Conservation (phyloP, 2,797 vertebrate genomes). For the Pseudopleuronectes americanus region DNA sequence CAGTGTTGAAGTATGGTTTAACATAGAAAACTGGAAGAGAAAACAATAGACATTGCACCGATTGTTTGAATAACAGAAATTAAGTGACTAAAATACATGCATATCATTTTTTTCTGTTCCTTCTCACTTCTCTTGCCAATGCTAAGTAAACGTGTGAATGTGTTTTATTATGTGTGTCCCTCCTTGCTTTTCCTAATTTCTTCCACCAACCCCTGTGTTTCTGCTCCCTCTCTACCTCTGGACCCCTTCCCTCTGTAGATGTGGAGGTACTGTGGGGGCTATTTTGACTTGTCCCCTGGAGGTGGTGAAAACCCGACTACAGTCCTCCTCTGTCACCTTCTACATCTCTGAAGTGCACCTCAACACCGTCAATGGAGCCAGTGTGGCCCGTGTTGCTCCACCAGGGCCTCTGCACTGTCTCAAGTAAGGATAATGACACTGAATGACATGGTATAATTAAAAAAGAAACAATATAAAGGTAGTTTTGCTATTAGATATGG, state of each 20-base stretch:
- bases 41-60: neutral
- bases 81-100: neutral
- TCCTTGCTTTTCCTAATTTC: neutral
- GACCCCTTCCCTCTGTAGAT: conserved; percentile 77
- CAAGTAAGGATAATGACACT: conserved; percentile 87
- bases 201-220: neutral
- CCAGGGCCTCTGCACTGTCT: conserved; percentile 97
- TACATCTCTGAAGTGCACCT: conserved; percentile 97
- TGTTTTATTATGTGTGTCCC: neutral
- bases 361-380: conserved; percentile 91
- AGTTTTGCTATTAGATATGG: too few species aligned
- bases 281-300: conserved; percentile 98
- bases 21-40: neutral
- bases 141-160: neutral
- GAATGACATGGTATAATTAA: neutral
- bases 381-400: conserved; percentile 88
- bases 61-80: neutral
- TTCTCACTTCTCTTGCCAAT: neutral
- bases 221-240: neutral
- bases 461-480: too few species aligned
- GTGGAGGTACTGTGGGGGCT: conserved; percentile 97
- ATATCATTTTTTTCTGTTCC: neutral
- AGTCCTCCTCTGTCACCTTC: conserved; percentile 94
- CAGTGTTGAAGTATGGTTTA: neutral
- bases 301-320: conserved; percentile 97